These are phyloP conservation scores for Nephrotoma appendiculata DNA, from an alignment of 2,888 invertebrate genomes.

Conservation along the genomic window DNA sequence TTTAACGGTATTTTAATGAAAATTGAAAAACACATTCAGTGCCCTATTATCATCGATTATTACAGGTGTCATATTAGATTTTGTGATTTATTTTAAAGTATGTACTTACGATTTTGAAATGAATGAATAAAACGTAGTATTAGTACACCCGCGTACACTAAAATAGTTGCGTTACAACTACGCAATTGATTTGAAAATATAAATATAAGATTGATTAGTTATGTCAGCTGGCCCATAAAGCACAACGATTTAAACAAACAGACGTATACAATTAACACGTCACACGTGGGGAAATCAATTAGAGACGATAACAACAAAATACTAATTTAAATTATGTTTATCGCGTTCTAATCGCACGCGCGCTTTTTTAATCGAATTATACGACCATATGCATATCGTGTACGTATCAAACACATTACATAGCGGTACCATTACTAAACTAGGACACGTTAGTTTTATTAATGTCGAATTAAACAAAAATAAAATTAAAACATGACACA, in stretches of 20 bases:
- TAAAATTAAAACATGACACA: background rate
- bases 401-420: background rate
- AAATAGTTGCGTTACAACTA: background rate
- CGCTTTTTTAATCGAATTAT: background rate
- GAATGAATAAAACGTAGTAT: background rate
- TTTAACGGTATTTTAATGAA: background rate
- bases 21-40: background rate
- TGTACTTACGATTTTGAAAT: background rate
- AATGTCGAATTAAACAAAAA: background rate
- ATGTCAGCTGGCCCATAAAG: background rate
- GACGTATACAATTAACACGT: background rate
- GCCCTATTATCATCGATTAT: background rate
- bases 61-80: background rate
- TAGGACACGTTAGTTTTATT: background rate
- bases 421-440: background rate
- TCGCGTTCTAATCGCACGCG: background rate
- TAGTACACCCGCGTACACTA: background rate
- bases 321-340: background rate
- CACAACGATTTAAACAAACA: background rate
- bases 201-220: background rate
- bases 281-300: background rate
- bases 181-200: background rate
- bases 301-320: background rate
- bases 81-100: background rate
- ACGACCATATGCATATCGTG: background rate